A percentile compares a stretch with the other conserved stretches of the same genome.
Evolutionary conservation across 1,140 invertebrate genomes (phyloP).

Genomic region (Anastatus disparis): DNA sequence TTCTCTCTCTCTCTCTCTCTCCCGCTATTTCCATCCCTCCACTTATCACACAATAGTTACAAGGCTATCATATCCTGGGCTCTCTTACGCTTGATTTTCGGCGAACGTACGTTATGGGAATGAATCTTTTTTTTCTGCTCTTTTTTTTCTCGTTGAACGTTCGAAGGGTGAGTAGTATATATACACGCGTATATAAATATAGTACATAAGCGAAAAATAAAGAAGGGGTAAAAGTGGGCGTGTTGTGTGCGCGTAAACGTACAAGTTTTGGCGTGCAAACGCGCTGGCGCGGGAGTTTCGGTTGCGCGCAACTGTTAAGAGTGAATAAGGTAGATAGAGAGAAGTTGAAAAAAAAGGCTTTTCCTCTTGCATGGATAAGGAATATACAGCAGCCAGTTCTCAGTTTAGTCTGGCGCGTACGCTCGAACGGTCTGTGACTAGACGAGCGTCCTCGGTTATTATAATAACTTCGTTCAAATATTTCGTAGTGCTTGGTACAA

Average conservation of each 20-base stretch:
- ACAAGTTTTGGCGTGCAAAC: too few species aligned
- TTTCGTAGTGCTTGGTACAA: too few species aligned
- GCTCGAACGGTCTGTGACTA: background rate
- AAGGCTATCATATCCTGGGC: background rate
- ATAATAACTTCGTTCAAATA: too few species aligned
- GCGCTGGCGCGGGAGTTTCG: background rate
- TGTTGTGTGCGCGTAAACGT: background rate
- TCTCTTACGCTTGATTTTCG: background rate
- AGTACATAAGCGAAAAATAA: too few species aligned
- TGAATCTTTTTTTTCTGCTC: too few species aligned
- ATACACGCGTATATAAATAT: too few species aligned
- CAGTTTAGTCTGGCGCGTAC: constrained; percentile 5
- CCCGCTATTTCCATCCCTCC: too few species aligned
- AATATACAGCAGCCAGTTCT: background rate
- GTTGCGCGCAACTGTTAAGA: too few species aligned
- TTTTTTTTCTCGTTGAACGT: too few species aligned
- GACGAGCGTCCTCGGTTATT: background rate
- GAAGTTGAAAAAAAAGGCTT: too few species aligned
- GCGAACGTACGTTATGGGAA: background rate
- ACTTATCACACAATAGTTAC: too few species aligned
- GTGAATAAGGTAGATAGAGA: too few species aligned
- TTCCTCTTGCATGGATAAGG: background rate
- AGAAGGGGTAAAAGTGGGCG: background rate
- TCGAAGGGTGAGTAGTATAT: background rate
- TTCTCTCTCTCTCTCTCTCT: background rate